Conservation (phyloP, 1,140 invertebrate genomes). For the Hylyphantes graminicola region DNA sequence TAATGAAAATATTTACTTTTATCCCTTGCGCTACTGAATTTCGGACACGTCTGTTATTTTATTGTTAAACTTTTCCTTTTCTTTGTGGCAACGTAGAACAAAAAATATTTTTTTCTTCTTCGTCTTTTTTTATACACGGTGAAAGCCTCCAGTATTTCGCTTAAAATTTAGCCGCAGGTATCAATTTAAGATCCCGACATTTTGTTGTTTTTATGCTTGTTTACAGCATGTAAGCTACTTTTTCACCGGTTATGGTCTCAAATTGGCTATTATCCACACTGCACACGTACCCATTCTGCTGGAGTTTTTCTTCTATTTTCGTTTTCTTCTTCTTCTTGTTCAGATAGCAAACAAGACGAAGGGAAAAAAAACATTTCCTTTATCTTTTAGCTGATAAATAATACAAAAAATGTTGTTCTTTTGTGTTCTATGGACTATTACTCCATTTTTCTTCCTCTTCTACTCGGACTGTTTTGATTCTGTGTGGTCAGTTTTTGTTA, state of each 20-base stretch:
- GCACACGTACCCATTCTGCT: constrained; percentile 17
- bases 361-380: constrained; percentile 36
- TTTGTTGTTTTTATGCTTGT: constrained; percentile 43
- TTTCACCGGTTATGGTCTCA: constrained; percentile 47
- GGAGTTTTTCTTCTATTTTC: background rate
- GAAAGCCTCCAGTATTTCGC: constrained; percentile 15
- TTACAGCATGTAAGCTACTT: constrained; percentile 46
- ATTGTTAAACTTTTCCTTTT: constrained; percentile 29
- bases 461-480: constrained; percentile 30
- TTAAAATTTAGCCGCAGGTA: constrained; percentile 56
- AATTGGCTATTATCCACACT: constrained; percentile 48
- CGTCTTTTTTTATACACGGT: background rate
- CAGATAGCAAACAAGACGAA: constrained; percentile 3
- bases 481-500: background rate
- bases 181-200: constrained; percentile 55
- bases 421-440: constrained; percentile 8
- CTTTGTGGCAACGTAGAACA: constrained; percentile 13
- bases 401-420: constrained; percentile 40
- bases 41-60: constrained; percentile 40
- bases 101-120: background rate
- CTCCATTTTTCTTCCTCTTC: constrained; percentile 15
- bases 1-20: background rate
- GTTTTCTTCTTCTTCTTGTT: background rate
- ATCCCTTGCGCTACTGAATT: background rate
- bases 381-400: constrained; percentile 42